phyloP scores from a whole-genome alignment of 2,888 invertebrate genomes.

The Cryptus armator region DNA sequence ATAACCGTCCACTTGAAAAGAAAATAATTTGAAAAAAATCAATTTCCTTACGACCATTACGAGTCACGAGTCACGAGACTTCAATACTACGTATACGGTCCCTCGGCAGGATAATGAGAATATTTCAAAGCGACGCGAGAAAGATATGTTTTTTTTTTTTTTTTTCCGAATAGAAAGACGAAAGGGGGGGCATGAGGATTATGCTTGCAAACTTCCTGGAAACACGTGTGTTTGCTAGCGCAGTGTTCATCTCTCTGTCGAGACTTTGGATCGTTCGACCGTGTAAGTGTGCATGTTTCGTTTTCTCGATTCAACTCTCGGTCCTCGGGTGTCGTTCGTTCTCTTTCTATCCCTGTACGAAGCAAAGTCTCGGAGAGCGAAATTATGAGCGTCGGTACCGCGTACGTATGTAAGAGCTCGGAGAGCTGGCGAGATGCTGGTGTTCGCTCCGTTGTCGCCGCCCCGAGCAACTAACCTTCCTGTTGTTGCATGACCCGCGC shows the following conservation, averaged over 20 bases:
- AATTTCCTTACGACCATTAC: conserved; percentile 2
- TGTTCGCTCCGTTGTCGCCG: conserved; percentile 83
- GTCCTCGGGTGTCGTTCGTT: conserved; percentile 29
- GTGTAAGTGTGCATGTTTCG: conserved; percentile 57
- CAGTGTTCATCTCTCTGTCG: conserved; percentile 56
- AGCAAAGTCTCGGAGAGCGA: conserved; percentile 65
- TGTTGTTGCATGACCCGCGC: conserved; percentile 83
- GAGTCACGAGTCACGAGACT: conserved; percentile 7
- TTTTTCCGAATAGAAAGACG: conserved; percentile 38
- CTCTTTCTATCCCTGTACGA: conserved; percentile 41
- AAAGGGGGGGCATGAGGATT: conserved; percentile 39
- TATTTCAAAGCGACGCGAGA: conserved; percentile 42
- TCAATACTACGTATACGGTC: conserved; percentile 6
- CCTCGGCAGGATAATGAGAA: conserved; percentile 36
- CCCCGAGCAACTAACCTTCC: conserved; percentile 83
- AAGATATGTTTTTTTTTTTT: conserved; percentile 11
- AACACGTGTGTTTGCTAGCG: conserved; percentile 57
- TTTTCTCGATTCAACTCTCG: conserved; percentile 55
- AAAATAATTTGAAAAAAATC: not conserved
- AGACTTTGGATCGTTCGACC: conserved; percentile 18
- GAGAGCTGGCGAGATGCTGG: conserved; percentile 69
- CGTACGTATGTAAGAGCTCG: conserved; percentile 74
- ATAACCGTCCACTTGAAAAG: not conserved
- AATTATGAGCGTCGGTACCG: conserved; percentile 78
- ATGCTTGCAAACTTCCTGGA: conserved; percentile 73